phyloP scores from a whole-genome alignment of 2,888 invertebrate species.

The Tanypteryx hageni region DNA sequence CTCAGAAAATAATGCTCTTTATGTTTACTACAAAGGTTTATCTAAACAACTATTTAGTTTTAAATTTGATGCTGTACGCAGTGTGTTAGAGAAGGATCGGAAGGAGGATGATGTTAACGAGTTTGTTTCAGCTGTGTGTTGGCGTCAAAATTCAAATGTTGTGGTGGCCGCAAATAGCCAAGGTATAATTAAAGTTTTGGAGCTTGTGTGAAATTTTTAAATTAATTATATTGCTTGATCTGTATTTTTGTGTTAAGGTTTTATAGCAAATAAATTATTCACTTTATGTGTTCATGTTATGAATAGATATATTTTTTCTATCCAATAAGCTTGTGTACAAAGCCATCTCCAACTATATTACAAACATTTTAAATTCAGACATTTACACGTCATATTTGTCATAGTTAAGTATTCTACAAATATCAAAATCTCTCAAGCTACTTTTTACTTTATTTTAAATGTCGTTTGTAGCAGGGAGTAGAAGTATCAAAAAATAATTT shows the following conservation, averaged over 20 bases:
- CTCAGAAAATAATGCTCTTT: constrained; percentile 95
- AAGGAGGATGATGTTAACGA: constrained; percentile 92
- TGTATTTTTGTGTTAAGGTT: constrained; percentile 1
- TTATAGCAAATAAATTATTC: background rate
- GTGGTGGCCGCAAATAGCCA: constrained; percentile 96
- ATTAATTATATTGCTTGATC: background rate
- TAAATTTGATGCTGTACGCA: constrained; percentile 89
- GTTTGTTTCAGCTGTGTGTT: constrained; percentile 97
- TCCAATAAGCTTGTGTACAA: background rate
- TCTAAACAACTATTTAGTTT: constrained; percentile 91
- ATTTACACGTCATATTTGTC: background rate
- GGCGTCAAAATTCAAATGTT: constrained; percentile 90
- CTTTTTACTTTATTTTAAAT: background rate
- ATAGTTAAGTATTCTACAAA: background rate
- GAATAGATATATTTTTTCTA: constrained; percentile 36
- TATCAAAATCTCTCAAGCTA: background rate
- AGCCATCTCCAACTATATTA: background rate
- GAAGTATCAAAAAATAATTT: background rate
- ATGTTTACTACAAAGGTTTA: constrained; percentile 93
- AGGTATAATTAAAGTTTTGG: constrained; percentile 93
- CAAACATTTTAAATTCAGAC: background rate
- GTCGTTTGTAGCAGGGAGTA: background rate
- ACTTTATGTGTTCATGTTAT: background rate
- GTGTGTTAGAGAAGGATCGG: constrained; percentile 85
- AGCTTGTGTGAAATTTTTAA: constrained; percentile 79